A percentile compares a stretch with the other conserved stretches of the same genome.
These are phyloP conservation scores for Bombus waltoni DNA, from an alignment of 1,140 invertebrate genomes.

Conservation along the genomic window DNA sequence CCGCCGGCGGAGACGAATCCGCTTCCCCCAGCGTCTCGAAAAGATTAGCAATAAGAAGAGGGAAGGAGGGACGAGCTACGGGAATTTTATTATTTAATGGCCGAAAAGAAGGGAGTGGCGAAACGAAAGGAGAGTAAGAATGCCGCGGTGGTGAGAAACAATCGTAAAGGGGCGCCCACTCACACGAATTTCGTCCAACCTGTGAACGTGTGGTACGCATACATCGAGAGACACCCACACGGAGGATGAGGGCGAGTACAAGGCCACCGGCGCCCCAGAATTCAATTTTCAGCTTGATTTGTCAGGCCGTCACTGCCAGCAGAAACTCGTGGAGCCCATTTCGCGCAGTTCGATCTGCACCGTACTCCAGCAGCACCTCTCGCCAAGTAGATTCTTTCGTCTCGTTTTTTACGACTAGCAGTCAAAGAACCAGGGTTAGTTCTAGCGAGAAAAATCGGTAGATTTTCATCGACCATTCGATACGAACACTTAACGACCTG, in stretches of 20 bases:
- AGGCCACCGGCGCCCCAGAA: constrained; percentile 72
- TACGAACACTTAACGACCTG: constrained; percentile 1
- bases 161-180: constrained; percentile 64
- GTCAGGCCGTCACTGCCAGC: constrained; percentile 76
- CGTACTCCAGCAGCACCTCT: constrained; percentile 39
- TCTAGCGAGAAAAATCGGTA: constrained; percentile 37
- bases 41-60: background rate
- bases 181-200: background rate
- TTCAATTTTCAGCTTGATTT: constrained; percentile 82
- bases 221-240: constrained; percentile 39
- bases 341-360: constrained; percentile 68
- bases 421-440: background rate
- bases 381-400: constrained; percentile 76
- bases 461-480: constrained; percentile 19
- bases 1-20: background rate
- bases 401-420: constrained; percentile 67
- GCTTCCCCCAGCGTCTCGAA: background rate
- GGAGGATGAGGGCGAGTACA: constrained; percentile 32
- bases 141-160: constrained; percentile 71
- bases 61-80: constrained; percentile 18
- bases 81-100: constrained; percentile 60
- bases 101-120: constrained; percentile 43
- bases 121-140: constrained; percentile 59
- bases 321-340: constrained; percentile 74
- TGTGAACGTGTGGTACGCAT: constrained; percentile 1